Base-by-base conservation (phyloP, 2,113 vertebrate genomes). In the Bostrychus sinensis region DNA sequence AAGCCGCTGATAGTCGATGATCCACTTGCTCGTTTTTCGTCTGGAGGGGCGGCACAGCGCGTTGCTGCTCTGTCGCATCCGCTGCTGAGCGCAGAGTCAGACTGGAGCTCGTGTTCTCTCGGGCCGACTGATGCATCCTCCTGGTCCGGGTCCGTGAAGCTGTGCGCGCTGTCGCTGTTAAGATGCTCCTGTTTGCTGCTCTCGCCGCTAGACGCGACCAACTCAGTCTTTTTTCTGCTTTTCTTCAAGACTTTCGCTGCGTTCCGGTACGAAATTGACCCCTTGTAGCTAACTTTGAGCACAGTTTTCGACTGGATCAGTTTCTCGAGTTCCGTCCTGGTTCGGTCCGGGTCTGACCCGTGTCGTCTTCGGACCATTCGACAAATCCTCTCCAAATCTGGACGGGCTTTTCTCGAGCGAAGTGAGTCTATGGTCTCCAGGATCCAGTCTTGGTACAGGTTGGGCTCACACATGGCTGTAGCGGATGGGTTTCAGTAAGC, bases 281-380 rank as follows among this genome's bases (percentile, higher is more conserved):
- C 94, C 88, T 96, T 96, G 88, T 95, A 95, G 93, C 92, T 94
- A 88, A 96, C 94, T 91, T 94, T 94, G 51, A 96, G 91, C 86
- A 96, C 94, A 77, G 93, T 91, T 80, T 94, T 93, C 86, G 94
- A 91, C 82, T 93, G 92, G 75, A 95, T 94, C 87, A 95, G 94
- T 91, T 93, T 94, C 64, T 96, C 94, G 77, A 96, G 92, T 88
- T 95, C 93, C 61, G 88, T 84, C 75, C 94, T 90, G 90, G 94
- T 95, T 87, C 93, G 91, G 82, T 94, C 93, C 39, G 94, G 92
- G 81, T 95, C 93, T 46, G 93, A 92, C 71, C 94, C 94, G 90
- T 95, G 93, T 77, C 94, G 88, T 84, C 94, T 92, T 77, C 93
- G 92, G 75, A 96, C 93, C 94, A 95, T 95, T 83, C 93, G 91